Base-by-base conservation (phyloP, 30 jellyfish, hydroid and myxozoan species). In the Aurelia aurita complex sp. Pacific region DNA sequence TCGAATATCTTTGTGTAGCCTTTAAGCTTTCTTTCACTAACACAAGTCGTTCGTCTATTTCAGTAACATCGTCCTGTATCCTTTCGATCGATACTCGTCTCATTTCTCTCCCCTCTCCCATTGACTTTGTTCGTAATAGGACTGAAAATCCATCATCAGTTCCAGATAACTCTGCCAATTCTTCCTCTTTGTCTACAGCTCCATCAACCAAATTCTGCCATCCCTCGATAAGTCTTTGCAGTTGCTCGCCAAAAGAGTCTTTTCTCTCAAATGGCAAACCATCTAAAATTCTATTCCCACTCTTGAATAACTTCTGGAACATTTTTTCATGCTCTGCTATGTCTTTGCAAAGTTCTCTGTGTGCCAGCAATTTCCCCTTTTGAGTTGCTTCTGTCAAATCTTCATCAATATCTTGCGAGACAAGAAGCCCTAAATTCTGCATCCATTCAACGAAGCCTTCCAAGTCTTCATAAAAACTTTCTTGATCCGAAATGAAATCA, bases 391-490 rank as follows among this genome's bases (percentile, higher is more conserved):
- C 36, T 10, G 35, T 67, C 11, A 16, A 88, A 53, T 35, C 74
- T 29, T 87, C 92, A 15, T 83, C 91, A 5, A 87, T 70, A 46
- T 87, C 96, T 69, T 70, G 73, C 1, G 96, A 63, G 7, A 87
- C 38, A 15, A 43, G 42, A 33, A 65, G 16, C 10, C 97, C 92
- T 23, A 67, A 35, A 33, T 73, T 69, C 35, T 73, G 85, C 91
- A 90, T 83, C 97, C 97, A 90, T 34, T 83, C 91, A 38, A 90
- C 91, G 50, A 90, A 90, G 4, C 92, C 95, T 76, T 90, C 97
- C 59, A 90, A 72, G 73, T 90, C 91, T 52, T 76, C 91, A 73
- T 90, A 90, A 76, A 75, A 90, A 15, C 51, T 36, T 52, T 90
- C 94, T 50, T 90, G 94, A 50, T 68, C 73, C 1, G 89, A 38